These are phyloP conservation scores for Macrochelys suwanniensis DNA, from an alignment of 2,797 vertebrate species.

Conservation along the genomic window DNA sequence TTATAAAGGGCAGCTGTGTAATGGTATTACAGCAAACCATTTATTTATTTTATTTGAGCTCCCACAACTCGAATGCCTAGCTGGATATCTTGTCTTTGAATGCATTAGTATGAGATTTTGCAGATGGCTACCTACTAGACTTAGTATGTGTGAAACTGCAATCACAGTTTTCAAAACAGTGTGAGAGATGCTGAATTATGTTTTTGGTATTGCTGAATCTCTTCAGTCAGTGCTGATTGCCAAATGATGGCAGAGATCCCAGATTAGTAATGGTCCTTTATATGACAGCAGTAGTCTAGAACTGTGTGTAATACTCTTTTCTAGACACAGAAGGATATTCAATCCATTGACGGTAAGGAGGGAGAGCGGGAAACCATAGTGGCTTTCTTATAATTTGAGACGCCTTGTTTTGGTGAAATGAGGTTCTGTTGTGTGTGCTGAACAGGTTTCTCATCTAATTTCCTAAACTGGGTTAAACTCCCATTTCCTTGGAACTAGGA, in stretches of 20 bases:
- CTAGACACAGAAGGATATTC: neutral
- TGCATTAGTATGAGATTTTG: slow-evolving; percentile 41
- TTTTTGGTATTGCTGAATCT: slow-evolving; percentile 56
- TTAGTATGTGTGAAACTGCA: slow-evolving; percentile 38
- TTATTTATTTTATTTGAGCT: neutral
- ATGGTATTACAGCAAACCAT: neutral
- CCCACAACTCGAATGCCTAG: neutral
- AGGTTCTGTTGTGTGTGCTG: neutral
- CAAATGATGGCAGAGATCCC: slow-evolving; percentile 54
- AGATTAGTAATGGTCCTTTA: slow-evolving; percentile 38
- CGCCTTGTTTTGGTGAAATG: neutral
- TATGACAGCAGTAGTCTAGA: slow-evolving; percentile 35
- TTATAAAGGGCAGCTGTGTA: neutral
- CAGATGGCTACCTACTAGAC: slow-evolving; percentile 33
- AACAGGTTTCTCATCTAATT: neutral
- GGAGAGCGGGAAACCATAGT: neutral
- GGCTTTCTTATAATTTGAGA: neutral
- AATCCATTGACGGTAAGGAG: neutral
- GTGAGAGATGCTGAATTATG: slow-evolving; percentile 50
- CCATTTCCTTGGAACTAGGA: neutral
- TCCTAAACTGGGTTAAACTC: neutral
- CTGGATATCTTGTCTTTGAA: slow-evolving; percentile 13
- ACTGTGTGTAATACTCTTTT: neutral
- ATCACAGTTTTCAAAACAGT: slow-evolving; percentile 57
- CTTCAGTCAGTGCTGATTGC: slow-evolving; percentile 53